These are phyloP conservation scores for Leucoma salicis DNA, from an alignment of 2,888 invertebrate species.

Conservation along the genomic window DNA sequence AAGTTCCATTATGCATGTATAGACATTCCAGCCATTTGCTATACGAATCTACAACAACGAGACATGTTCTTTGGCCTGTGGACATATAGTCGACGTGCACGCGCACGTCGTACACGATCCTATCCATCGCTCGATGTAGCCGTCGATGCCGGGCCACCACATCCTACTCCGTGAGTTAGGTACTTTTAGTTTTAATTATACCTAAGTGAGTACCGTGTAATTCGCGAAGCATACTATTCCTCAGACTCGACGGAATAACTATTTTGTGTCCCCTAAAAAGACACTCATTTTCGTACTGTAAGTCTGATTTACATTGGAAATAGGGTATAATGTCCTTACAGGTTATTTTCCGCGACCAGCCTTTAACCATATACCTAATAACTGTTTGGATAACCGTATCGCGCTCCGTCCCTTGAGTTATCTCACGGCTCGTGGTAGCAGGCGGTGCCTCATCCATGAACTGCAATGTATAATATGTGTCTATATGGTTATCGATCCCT, in stretches of 20 bases:
- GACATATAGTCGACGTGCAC: not conserved
- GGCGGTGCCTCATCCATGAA: too few species aligned
- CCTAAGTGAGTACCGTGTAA: too few species aligned
- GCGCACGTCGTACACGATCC: not conserved
- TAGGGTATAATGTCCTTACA: too few species aligned
- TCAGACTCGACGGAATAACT: not conserved
- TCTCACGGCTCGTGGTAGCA: too few species aligned
- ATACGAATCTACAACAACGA: not conserved
- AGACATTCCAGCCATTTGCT: too few species aligned
- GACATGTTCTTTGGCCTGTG: not conserved
- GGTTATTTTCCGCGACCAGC: constrained; percentile 1
- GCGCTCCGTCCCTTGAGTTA: too few species aligned
- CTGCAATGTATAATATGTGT: too few species aligned
- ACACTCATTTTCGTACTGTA: not conserved
- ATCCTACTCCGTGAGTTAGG: too few species aligned
- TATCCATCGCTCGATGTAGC: constrained; percentile 5
- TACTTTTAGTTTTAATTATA: constrained; percentile 7
- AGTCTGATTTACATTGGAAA: constrained; percentile 5
- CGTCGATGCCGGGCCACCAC: constrained; percentile 5
- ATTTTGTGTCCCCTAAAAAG: constrained; percentile 7
- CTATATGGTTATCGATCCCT: too few species aligned
- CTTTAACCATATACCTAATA: not conserved
- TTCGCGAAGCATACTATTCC: constrained; percentile 2
- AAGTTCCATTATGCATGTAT: too few species aligned
- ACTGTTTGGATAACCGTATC: too few species aligned